These are phyloP conservation scores for Desmodus rotundus DNA, from an alignment of 2,113 vertebrate genomes.

Conservation along the genomic window DNA sequence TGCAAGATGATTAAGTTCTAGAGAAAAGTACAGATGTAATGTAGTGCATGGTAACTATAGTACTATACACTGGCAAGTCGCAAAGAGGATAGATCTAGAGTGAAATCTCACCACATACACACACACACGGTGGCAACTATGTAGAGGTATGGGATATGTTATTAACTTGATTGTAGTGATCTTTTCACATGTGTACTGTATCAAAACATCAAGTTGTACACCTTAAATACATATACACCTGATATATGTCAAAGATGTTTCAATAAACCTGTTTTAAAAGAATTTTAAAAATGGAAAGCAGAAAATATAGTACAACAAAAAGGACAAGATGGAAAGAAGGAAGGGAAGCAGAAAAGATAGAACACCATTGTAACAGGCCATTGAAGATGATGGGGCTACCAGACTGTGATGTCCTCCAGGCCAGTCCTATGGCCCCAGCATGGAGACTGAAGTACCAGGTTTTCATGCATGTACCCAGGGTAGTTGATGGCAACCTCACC, in stretches of 20 bases:
- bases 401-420: background rate
- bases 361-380: background rate
- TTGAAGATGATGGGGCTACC: background rate
- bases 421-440: accelerated
- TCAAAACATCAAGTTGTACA: background rate
- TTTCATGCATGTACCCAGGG: background rate
- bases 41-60: background rate
- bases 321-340: background rate
- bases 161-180: background rate
- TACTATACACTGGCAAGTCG: background rate
- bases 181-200: background rate
- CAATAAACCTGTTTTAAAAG: background rate
- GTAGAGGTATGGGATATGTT: background rate
- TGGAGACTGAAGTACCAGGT: too few species aligned
- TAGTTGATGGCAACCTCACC: background rate
- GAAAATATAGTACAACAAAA: background rate
- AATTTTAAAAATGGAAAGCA: background rate
- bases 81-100: background rate
- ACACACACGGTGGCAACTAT: background rate
- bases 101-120: background rate
- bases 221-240: background rate
- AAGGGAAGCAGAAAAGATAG: background rate
- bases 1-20: background rate
- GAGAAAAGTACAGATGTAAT: background rate
- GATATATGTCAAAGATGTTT: background rate